Conservation (phyloP, 2,797 vertebrate species). For the Cottoperca gobio region DNA sequence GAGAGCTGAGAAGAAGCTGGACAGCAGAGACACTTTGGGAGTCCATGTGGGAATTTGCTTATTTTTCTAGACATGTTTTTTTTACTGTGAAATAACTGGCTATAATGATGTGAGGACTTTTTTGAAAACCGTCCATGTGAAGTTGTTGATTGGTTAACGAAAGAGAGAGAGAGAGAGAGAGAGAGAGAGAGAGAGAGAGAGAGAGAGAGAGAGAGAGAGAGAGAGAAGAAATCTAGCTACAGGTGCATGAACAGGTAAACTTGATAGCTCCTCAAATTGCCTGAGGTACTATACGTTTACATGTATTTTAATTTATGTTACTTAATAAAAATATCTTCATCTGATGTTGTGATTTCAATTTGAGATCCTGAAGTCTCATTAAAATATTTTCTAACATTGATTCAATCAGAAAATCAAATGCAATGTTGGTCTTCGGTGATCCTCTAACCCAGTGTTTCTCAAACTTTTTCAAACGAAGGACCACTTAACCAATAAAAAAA, state of each 20-base stretch:
- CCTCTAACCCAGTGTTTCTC: too few relatives aligned
- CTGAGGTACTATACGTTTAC: constrained; percentile 67
- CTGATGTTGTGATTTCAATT: not conserved
- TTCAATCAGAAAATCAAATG: not conserved
- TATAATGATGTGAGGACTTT: constrained; percentile 20
- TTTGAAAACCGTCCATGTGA: constrained; percentile 5
- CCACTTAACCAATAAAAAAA: too few relatives aligned
- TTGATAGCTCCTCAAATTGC: constrained; percentile 64
- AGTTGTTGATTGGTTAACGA: constrained; percentile 18
- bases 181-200: too few relatives aligned
- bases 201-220: too few relatives aligned
- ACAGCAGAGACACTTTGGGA: not conserved
- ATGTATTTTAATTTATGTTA: constrained; percentile 50
- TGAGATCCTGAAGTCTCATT: not conserved
- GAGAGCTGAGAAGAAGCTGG: constrained; percentile 49
- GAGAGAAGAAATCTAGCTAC: constrained; percentile 11
- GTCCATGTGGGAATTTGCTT: constrained; percentile 7
- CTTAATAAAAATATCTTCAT: constrained; percentile 54
- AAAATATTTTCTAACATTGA: not conserved
- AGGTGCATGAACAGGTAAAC: constrained; percentile 23
- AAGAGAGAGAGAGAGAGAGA: too few relatives aligned
- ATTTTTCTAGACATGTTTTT: constrained; percentile 41
- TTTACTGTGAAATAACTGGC: constrained; percentile 34
- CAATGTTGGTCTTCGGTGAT: not conserved
- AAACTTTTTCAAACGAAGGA: too few relatives aligned